Evolutionary conservation across 2,888 invertebrate species (phyloP), one percentile per base, ranked within the genome.

Genomic region (Leptinotarsa rubiginosa): DNA sequence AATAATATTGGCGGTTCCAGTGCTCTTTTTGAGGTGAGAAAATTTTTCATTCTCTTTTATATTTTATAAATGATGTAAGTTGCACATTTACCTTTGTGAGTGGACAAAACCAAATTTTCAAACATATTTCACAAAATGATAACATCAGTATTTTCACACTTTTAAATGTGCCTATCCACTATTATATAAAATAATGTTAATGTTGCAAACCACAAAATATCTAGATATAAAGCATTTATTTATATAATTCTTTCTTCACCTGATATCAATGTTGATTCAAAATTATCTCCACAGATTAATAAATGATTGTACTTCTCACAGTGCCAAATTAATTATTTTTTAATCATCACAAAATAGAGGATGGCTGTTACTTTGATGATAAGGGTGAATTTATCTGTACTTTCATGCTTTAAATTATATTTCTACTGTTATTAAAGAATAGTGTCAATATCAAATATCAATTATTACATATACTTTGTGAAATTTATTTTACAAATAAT

Each of bases 1-100:
- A 96, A 94, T 81, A 98, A 98, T 88, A 92, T 97, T 67, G 91
- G 92, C 15, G 97, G 97, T 1, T 96, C 97, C 3, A 90, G 95
- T 79, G 95, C 93, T 77, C 90, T 98, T 41, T 89, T 97, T 77
- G 93, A 96, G 91, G 96, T 95, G 86, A 89, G 69, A 75, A 64
- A 16, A 15, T 1, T 5, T 50, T 65, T 47, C 3, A 3, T 47
- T 71, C 41, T 20, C 4, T 47, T 16, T 50, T 15, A 2, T 49
- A 49, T 49, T 15, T 0, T 12, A 41, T 41, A 12, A 41, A 41
- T 41, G 41, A 41, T 41, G 12, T 41, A 41, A 41, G 41, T 41
- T 41, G 41, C 10, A 41, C 3, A 0, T 41, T 41, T 12, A 41
- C 41, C 2, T 41, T 41, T 1, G 41, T 10, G 41, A 41, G 41